Evolutionary conservation across 2,888 invertebrate species (phyloP).

Genomic region (Mythimna impura): DNA sequence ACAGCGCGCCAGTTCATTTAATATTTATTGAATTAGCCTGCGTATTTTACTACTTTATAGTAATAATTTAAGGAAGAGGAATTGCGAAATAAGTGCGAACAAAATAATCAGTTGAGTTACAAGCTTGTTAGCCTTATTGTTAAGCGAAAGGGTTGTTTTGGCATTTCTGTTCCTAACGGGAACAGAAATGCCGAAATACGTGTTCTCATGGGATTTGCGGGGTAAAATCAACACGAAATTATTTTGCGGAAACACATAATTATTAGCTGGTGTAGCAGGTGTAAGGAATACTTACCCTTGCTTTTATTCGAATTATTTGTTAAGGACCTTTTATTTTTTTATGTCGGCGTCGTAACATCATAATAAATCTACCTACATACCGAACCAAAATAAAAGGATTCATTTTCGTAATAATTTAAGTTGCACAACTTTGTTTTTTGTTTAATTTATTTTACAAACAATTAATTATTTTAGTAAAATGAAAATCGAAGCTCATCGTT

Average conservation of each 20-base stretch:
- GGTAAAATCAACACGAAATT: slow-evolving; percentile 65
- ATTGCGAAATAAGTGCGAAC: slow-evolving; percentile 14
- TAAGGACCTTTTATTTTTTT: slow-evolving; percentile 62
- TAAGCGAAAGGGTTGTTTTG: slow-evolving; percentile 26
- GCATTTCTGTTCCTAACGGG: slow-evolving; percentile 25
- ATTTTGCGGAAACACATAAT: slow-evolving; percentile 48
- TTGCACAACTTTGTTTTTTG: neutral
- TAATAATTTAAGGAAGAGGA: slow-evolving; percentile 27
- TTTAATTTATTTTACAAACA: slow-evolving; percentile 1
- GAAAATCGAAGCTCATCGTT: slow-evolving; percentile 9
- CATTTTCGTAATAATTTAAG: neutral
- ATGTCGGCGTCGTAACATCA: slow-evolving; percentile 19
- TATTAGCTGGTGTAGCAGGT: slow-evolving; percentile 60
- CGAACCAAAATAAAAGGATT: neutral
- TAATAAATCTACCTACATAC: neutral
- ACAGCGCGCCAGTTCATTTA: slow-evolving; percentile 46
- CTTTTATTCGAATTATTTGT: slow-evolving; percentile 58
- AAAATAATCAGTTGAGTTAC: slow-evolving; percentile 38
- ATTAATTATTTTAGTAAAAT: slow-evolving; percentile 16
- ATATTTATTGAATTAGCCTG: slow-evolving; percentile 55
- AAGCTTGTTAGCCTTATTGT: slow-evolving; percentile 41
- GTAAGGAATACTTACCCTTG: slow-evolving; percentile 47
- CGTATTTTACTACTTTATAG: slow-evolving; percentile 40
- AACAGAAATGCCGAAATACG: slow-evolving; percentile 8
- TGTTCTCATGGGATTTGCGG: slow-evolving; percentile 36